Base-by-base conservation (phyloP, 2,888 invertebrate species). In the Epinotia brunnichana region DNA sequence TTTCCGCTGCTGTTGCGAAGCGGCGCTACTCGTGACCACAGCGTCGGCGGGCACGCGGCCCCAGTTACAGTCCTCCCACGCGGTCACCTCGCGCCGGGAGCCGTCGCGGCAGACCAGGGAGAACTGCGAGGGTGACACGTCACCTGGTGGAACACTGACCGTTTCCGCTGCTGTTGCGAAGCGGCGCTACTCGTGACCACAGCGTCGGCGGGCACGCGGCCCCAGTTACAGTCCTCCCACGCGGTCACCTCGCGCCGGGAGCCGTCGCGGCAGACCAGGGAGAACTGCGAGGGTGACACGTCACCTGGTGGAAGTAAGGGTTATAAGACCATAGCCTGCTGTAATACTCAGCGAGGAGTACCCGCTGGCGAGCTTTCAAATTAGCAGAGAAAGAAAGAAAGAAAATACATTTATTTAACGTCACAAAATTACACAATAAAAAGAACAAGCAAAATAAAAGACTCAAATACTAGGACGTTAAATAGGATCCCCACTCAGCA, bases 101-200 rank as follows among this genome's bases (percentile, higher is more conserved):
- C 29, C 29, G 29, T 29, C 29, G 29, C 29, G 29, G 29, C 29
- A 29, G 29, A 29, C 5, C 5, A 29, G 29, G 29, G 29, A 29
- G 29, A 29, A 29, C 29, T 29, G 29, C 29, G 29, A 29, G 29
- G 95, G 94, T 1, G 94, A 93, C 2, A 96, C 87, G 10, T 94
- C 95, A 80, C 95, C 53, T 9, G 54, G 1, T 15, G 3, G 15
- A 44, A 2, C 29, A 70, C 69, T 72, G 75, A 92, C 84, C 89
- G 88, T 71, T 86, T 88, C 60, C 96, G 92, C 57, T 93, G 91
- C 15, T 94, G 92, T 9, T 87, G 85, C 10, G 94, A 87, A 9
- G 95, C 95, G 0, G 97, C 98, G 10, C 98, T 98, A n/a, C 97
- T 96, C 1, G 97, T 96, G 1, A 98, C 97, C 9, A 98, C 87